phyloP scores from a whole-genome alignment of 2,113 vertebrate genomes.

The Pleuronectes platessa region DNA sequence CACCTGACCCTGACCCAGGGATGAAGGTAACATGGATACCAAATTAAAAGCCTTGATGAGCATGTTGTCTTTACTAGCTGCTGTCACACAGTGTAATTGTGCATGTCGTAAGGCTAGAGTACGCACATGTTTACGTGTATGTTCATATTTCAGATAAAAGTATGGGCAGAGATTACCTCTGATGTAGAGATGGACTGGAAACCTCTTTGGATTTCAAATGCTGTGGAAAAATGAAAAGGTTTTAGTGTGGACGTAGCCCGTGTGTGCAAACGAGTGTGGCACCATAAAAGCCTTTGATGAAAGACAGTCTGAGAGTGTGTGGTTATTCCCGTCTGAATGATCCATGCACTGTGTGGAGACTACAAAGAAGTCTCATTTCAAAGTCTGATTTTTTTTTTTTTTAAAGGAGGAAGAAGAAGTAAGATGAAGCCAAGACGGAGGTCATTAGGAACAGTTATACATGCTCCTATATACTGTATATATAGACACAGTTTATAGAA shows the following conservation, averaged over 20 bases:
- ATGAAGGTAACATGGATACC: no score
- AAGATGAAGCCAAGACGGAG: neutral
- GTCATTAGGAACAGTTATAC: neutral
- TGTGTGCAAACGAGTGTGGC: slow-evolving; percentile 16
- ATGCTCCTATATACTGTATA: no score
- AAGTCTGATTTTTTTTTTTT: neutral
- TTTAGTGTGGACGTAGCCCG: neutral
- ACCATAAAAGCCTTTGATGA: neutral
- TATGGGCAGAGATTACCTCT: neutral
- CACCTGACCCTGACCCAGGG: neutral
- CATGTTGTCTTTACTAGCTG: no score
- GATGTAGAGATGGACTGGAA: neutral
- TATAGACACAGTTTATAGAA: neutral
- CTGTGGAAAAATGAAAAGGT: neutral
- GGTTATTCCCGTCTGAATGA: neutral
- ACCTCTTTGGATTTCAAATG: neutral
- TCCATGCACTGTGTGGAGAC: neutral
- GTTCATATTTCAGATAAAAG: neutral
- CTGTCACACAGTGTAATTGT: neutral
- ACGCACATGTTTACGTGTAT: no score
- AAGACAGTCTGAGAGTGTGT: neutral
- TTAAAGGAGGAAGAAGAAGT: neutral
- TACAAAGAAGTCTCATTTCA: slow-evolving; percentile 3
- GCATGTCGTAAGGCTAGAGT: neutral
- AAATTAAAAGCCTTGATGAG: no score